Conservation (phyloP, 2,797 vertebrate genomes). For the Cyprinella venusta region DNA sequence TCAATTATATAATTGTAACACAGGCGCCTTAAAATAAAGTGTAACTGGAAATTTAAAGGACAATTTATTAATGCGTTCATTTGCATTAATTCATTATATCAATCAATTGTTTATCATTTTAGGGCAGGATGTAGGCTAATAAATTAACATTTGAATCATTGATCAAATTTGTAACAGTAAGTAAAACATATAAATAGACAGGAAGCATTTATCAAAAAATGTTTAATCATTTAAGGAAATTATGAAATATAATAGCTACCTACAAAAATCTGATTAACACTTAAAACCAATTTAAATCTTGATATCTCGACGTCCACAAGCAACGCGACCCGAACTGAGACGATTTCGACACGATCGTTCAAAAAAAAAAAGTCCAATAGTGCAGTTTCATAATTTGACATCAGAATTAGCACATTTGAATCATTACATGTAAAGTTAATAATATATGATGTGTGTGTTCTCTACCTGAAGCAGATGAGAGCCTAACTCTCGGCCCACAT, state of each 20-base stretch:
- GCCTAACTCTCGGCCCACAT: constrained; percentile 90
- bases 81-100: background rate
- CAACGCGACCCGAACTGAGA: background rate
- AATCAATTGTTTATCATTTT: background rate
- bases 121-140: no score
- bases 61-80: background rate
- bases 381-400: background rate
- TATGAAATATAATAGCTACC: background rate
- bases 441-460: background rate
- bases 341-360: no score
- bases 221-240: background rate
- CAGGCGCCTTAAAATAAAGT: background rate
- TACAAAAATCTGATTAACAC: constrained; percentile 16
- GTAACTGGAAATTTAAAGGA: no score
- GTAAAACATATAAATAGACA: background rate
- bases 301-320: background rate
- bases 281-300: constrained; percentile 31
- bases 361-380: background rate
- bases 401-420: background rate
- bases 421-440: background rate
- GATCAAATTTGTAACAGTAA: background rate
- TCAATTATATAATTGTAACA: no score
- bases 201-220: constrained; percentile 11
- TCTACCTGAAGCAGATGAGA: constrained; percentile 95
- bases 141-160: background rate